phyloP scores from a whole-genome alignment of 2,888 invertebrate species.

The Himalopsyche kuldschensis region DNA sequence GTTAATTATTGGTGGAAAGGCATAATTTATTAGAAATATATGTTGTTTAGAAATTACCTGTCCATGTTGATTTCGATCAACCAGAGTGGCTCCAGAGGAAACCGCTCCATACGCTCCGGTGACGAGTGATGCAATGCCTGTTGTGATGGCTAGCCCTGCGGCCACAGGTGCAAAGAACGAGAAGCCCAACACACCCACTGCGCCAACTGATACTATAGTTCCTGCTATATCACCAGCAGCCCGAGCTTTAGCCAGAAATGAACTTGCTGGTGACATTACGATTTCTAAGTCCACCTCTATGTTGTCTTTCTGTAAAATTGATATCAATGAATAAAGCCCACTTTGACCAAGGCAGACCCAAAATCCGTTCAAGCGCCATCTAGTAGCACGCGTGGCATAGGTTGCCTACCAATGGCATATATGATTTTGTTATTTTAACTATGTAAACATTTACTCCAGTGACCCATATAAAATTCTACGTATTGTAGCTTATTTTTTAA shows the following conservation, averaged over 20 bases:
- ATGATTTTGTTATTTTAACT: too few species aligned
- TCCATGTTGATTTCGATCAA: conserved; percentile 55
- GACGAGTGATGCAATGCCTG: conserved; percentile 52
- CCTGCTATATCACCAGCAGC: conserved; percentile 2
- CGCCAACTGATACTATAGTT: conserved; percentile 11
- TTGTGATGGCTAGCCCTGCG: conserved; percentile 43
- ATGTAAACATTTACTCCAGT: too few species aligned
- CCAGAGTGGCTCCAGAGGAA: conserved; percentile 54
- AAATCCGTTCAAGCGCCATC: too few species aligned
- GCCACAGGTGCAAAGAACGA: conserved; percentile 18
- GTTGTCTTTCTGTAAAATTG: not conserved
- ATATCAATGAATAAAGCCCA: not conserved
- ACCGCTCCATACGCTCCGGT: conserved; percentile 59
- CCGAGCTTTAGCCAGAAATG: not conserved
- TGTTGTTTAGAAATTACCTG: conserved; percentile 48
- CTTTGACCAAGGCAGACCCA: too few species aligned
- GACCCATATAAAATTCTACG: too few species aligned
- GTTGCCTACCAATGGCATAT: too few species aligned
- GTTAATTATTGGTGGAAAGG: too few species aligned
- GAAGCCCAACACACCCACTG: conserved; percentile 9
- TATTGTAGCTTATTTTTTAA: too few species aligned
- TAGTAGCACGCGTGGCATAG: too few species aligned
- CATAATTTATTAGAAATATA: not conserved
- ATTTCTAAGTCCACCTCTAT: conserved; percentile 8
- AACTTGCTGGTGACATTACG: conserved; percentile 8